Evolutionary conservation across 30 jellyfish, hydroid and myxozoan species (phyloP), one percentile per base, ranked within the genome.

Genomic region (Sanderia malayensis): DNA sequence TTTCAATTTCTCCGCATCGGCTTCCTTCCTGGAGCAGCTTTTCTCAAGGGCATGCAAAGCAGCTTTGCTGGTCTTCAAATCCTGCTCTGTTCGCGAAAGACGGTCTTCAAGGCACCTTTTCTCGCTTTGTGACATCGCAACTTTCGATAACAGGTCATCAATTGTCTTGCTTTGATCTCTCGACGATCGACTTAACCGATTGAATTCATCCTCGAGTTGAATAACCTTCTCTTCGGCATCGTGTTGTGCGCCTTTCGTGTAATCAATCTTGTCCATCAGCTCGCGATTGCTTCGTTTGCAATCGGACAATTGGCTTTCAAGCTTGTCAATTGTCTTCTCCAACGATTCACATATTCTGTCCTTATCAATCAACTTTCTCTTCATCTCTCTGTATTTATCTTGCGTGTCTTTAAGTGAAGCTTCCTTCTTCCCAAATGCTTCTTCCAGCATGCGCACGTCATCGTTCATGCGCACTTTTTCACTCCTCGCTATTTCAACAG

Each of bases 91-190:
- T 21, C 84, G 64, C 37, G 45, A 4, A 2, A 81, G 59, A 2
- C 85, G 84, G 24, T 81, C 90, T 67, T 79, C 86, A 18, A 88
- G 71, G 47, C 64, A 24, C 30, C 83, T 58, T 22, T 88, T 88
- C 69, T 88, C 97, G 47, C 57, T 61, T 67, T 88, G 95, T 21
- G 77, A 53, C 27, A 76, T n/a, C 30, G 87, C 46, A n/a, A 88
- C 86, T 53, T 75, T 81, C 0, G 80, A 67, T 6, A 88, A 79
- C 65, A 88, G 75, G 15, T 76, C 95, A 27, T 88, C 94, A 30
- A 81, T 73, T n/a, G 86, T 82, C 71, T 57, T 45, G 69, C 67
- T 81, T 70, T 88, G 97, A 22, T 75, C 95, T 31, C 85, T 55
- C 70, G 71, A 81, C 21, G 95, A 60, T 32, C 79, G 61, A 58